A percentile compares a stretch with the other conserved stretches of the same genome.
These are phyloP conservation scores for Diadegma fenestrale DNA, from an alignment of 2,888 invertebrate genomes.

Conservation along the genomic window DNA sequence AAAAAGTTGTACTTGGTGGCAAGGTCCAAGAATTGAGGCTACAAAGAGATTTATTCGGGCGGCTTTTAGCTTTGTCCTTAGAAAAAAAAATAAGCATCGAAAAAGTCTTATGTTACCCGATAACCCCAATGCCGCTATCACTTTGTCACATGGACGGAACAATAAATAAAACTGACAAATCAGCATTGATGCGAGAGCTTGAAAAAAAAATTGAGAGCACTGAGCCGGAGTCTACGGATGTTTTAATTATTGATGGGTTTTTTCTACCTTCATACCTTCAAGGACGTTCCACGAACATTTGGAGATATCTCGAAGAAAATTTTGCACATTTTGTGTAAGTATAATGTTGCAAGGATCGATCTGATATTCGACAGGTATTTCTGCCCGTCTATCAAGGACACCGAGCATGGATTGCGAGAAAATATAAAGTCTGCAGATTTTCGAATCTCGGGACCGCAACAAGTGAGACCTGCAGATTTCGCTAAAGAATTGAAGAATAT, in stretches of 20 bases:
- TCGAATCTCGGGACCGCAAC: constrained; percentile 58
- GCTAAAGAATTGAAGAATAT: constrained; percentile 58
- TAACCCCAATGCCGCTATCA: constrained; percentile 72
- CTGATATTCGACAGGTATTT: constrained; percentile 63
- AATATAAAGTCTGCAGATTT: constrained; percentile 23
- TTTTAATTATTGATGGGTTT: constrained; percentile 79
- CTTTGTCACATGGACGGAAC: constrained; percentile 72
- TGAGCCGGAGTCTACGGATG: constrained; percentile 62
- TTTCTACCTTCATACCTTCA: constrained; percentile 75
- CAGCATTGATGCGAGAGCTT: constrained; percentile 68
- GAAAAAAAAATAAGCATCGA: constrained; percentile 68
- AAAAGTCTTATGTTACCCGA: constrained; percentile 70
- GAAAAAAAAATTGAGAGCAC: constrained; percentile 48
- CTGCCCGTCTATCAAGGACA: constrained; percentile 63
- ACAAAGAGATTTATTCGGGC: constrained; percentile 54
- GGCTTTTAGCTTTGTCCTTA: constrained; percentile 51
- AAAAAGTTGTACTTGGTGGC: constrained; percentile 36
- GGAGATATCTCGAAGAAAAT: constrained; percentile 76
- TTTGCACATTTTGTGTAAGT: constrained; percentile 70
- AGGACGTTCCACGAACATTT: constrained; percentile 76
- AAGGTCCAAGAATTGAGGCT: constrained; percentile 47
- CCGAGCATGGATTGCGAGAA: constrained; percentile 54
- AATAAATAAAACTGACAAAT: constrained; percentile 74
- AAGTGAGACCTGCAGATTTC: constrained; percentile 58
- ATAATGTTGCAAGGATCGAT: constrained; percentile 55